These are phyloP conservation scores for Dreissena polymorpha DNA, from an alignment of 1,140 invertebrate species.

Conservation along the genomic window DNA sequence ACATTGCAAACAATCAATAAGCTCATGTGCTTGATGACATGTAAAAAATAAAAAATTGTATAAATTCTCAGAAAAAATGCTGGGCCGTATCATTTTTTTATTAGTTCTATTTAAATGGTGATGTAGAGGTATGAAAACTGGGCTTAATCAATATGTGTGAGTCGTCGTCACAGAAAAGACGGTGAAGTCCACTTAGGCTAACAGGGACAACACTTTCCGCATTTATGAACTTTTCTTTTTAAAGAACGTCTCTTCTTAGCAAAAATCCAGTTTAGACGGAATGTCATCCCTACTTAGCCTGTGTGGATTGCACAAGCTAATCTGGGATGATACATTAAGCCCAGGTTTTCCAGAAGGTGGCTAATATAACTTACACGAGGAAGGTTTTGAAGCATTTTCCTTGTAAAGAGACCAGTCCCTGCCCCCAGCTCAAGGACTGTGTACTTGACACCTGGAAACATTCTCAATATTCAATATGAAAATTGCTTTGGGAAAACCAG, in stretches of 20 bases:
- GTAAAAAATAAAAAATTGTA: too few species aligned
- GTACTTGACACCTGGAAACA: constrained; percentile 14
- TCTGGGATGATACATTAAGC: neutral
- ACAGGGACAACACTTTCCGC: neutral
- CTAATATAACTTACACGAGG: neutral
- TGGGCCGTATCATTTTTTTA: too few species aligned
- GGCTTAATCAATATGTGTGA: neutral
- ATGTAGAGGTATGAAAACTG: too few species aligned
- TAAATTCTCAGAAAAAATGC: too few species aligned
- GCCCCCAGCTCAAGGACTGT: constrained; percentile 57
- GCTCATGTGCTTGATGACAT: too few species aligned
- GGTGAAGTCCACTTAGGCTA: neutral
- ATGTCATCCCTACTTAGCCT: neutral
- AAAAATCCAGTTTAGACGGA: neutral
- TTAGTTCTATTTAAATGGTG: too few species aligned
- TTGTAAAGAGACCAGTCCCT: constrained; percentile 56
- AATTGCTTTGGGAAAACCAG: neutral
- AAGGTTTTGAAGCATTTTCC: constrained; percentile 35
- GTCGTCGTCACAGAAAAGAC: neutral
- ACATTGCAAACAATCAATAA: too few species aligned
- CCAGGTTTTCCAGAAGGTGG: neutral
- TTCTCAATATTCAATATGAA: neutral
- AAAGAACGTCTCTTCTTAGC: neutral
- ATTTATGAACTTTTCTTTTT: neutral
- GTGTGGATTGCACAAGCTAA: neutral